Evolutionary conservation across 1,140 invertebrate genomes (phyloP), one percentile per base, ranked within the genome.

Genomic region (Papilio polytes): DNA sequence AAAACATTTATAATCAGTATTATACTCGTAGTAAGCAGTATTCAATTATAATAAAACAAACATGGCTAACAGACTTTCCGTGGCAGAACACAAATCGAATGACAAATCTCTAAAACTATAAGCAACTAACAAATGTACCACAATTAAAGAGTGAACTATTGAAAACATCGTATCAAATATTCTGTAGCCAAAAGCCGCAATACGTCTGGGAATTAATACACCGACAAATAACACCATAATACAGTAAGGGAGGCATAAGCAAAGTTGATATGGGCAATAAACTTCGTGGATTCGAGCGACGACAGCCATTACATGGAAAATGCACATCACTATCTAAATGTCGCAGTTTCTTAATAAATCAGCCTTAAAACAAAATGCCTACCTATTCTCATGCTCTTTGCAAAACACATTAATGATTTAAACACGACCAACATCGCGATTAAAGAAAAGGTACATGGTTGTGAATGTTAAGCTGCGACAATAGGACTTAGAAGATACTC

Each of bases 211-310:
- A 88, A 84, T 88, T 88, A 88, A 87, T 88, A 86, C 80, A 82
- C 82, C 82, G 82, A 84, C 85, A 87, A 85, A 88, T 87, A 88
- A 88, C 87, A 85, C 83, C 80, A 88, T 86, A 86, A 84, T 81
- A 88, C 84, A 80, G 82, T 85, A 84, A 87, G 86, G 86, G 56
- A 63, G 53, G 86, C 85, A 85, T 86, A 82, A 86, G 83, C 87
- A 87, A 90, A 92, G 86, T 91, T 93, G 92, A 94, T 93, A 94
- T 93, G 93, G 92, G 91, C 86, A 92, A 94, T 94, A 94, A 94
- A 92, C 80, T 87, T 83, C 81, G 85, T 89, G 85, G 89, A 90
- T 90, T 87, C 88, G 82, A 82, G 80, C 86, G 85, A 85, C 91
- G 84, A 91, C 84, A 85, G 91, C 90, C 90, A 91, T 93, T 93